Conservation (phyloP, 2,888 invertebrate species). For the Ophion ellenae region DNA sequence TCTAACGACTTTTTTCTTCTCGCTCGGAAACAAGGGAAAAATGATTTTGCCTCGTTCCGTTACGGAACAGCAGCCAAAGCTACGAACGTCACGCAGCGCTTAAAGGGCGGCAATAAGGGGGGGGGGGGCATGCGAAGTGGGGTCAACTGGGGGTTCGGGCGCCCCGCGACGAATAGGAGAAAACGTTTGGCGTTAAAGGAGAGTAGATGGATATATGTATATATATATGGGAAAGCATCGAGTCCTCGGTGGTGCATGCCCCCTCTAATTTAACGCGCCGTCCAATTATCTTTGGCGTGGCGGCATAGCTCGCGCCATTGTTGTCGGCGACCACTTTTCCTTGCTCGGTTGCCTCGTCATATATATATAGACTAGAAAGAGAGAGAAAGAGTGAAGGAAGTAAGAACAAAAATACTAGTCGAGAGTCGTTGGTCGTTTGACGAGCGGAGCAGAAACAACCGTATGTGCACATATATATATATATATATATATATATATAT, state of each 20-base stretch:
- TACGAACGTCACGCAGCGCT: constrained; percentile 14
- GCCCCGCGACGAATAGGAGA: neutral
- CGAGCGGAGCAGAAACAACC: constrained; percentile 29
- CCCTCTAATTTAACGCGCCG: constrained; percentile 81
- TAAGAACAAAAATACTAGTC: constrained; percentile 34
- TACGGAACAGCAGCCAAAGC: constrained; percentile 63
- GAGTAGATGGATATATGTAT: neutral
- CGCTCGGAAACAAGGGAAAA: constrained; percentile 78
- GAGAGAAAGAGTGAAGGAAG: neutral
- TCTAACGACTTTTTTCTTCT: constrained; percentile 60
- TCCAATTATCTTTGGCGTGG: constrained; percentile 79
- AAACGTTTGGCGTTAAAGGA: neutral
- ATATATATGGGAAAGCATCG: constrained; percentile 63
- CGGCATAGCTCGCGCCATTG: constrained; percentile 68
- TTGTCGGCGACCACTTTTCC: constrained; percentile 66
- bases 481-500: constrained; percentile 7
- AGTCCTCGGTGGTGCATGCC: constrained; percentile 72
- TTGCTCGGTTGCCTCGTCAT: constrained; percentile 69
- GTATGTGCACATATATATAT: neutral
- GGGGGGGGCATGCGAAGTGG: neutral
- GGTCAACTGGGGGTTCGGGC: too few species aligned
- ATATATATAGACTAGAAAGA: constrained; percentile 15
- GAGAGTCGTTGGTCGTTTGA: constrained; percentile 58
- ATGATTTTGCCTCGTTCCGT: constrained; percentile 78
- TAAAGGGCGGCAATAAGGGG: neutral